Conservation (phyloP, 2,797 vertebrate species). For the Mus caroli region DNA sequence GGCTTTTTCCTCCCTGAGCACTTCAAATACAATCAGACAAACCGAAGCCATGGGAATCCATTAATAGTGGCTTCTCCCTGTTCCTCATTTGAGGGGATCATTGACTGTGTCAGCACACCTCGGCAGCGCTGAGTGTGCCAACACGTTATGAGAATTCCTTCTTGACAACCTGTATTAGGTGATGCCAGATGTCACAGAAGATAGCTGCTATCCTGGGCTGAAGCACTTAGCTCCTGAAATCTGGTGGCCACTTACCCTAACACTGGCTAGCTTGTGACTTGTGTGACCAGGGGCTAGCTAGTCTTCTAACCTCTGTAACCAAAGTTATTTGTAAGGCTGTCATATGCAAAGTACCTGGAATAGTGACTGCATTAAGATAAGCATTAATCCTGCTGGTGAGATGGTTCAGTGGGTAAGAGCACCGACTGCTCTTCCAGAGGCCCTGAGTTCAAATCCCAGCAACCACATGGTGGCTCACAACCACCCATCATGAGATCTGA, state of each 20-base stretch:
- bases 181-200: not conserved
- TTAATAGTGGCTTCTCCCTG: slow-evolving; percentile 31
- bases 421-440: too few species aligned
- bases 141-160: slow-evolving; percentile 13
- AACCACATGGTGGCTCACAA: too few species aligned
- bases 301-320: slow-evolving; percentile 19
- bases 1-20: slow-evolving; percentile 19
- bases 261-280: not conserved
- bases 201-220: not conserved
- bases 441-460: too few species aligned
- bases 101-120: not conserved
- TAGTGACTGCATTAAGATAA: not conserved
- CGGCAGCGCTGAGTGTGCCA: not conserved
- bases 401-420: too few species aligned
- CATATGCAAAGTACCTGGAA: not conserved
- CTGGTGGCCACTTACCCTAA: not conserved
- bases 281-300: not conserved
- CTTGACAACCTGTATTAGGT: not conserved
- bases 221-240: slow-evolving; percentile 26
- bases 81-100: not conserved
- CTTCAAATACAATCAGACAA: slow-evolving; percentile 47
- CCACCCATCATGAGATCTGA: too few species aligned
- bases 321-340: not conserved
- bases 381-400: too few species aligned
- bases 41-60: slow-evolving; percentile 7